Conservation (phyloP, 1,140 invertebrate species). For the Drosophila fuyamai region DNA sequence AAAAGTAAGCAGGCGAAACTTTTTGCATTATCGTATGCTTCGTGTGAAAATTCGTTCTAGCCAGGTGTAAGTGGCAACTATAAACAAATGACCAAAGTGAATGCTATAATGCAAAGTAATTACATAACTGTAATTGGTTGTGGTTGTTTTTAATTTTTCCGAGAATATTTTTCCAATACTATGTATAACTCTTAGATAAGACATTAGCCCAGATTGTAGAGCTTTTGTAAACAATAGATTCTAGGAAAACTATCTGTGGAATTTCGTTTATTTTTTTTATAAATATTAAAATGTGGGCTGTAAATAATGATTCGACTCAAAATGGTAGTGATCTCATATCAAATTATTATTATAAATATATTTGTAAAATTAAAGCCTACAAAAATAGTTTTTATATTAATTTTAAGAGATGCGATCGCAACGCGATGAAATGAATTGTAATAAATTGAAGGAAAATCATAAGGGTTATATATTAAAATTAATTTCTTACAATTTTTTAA, state of each 20-base stretch:
- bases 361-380: too few relatives aligned
- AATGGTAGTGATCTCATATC: too few relatives aligned
- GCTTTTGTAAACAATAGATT: background rate
- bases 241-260: background rate
- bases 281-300: background rate
- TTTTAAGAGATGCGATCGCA: too few relatives aligned
- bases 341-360: too few relatives aligned
- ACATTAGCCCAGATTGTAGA: background rate
- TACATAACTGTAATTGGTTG: constrained; percentile 7
- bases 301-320: too few relatives aligned
- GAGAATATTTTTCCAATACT: background rate
- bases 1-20: constrained; percentile 4
- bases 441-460: too few relatives aligned
- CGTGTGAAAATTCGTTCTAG: constrained; percentile 27
- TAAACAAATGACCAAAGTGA: constrained; percentile 10
- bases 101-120: constrained; percentile 2
- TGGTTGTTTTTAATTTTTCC: background rate
- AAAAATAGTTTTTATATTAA: too few relatives aligned
- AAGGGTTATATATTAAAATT: too few relatives aligned
- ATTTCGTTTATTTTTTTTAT: background rate
- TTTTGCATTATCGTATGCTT: constrained; percentile 26
- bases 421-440: too few relatives aligned
- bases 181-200: background rate
- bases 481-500: too few relatives aligned
- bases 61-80: constrained; percentile 29